These are phyloP conservation scores for Phaedon cochleariae DNA, from an alignment of 2,888 invertebrate species.

Conservation along the genomic window DNA sequence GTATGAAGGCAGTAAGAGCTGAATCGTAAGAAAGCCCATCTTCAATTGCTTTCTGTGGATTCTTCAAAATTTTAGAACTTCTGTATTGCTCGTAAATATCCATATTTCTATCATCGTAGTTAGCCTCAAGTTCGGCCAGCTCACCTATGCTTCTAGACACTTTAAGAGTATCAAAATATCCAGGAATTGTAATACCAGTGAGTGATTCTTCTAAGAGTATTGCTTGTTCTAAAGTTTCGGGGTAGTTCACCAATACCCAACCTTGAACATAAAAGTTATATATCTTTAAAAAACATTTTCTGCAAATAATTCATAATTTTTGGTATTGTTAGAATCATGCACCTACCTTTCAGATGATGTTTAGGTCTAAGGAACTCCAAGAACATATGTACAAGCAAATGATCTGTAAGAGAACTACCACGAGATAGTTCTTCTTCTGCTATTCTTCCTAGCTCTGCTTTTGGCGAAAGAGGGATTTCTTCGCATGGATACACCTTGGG, in stretches of 20 bases:
- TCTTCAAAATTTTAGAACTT: constrained; percentile 64
- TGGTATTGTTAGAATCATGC: background rate
- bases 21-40: constrained; percentile 62
- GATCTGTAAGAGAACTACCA: constrained; percentile 64
- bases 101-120: constrained; percentile 37
- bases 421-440: constrained; percentile 65
- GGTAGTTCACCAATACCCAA: constrained; percentile 74
- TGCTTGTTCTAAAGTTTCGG: constrained; percentile 68
- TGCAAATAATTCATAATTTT: too few species aligned
- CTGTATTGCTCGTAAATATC: constrained; percentile 62
- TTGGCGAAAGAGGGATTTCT: constrained; percentile 63
- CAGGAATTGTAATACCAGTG: constrained; percentile 65
- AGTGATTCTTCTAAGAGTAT: constrained; percentile 69
- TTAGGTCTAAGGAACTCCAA: constrained; percentile 69
- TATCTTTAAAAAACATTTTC: background rate
- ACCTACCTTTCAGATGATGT: constrained; percentile 54
- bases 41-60: constrained; percentile 59
- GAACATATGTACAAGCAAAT: constrained; percentile 67
- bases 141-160: constrained; percentile 44
- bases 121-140: constrained; percentile 43
- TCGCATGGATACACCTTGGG: constrained; percentile 69
- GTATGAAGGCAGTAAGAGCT: constrained; percentile 68
- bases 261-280: constrained; percentile 22
- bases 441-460: constrained; percentile 67
- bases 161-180: constrained; percentile 10